Conservation (phyloP, 92 coral and sea anemone species). For the Bergia sp. region DNA sequence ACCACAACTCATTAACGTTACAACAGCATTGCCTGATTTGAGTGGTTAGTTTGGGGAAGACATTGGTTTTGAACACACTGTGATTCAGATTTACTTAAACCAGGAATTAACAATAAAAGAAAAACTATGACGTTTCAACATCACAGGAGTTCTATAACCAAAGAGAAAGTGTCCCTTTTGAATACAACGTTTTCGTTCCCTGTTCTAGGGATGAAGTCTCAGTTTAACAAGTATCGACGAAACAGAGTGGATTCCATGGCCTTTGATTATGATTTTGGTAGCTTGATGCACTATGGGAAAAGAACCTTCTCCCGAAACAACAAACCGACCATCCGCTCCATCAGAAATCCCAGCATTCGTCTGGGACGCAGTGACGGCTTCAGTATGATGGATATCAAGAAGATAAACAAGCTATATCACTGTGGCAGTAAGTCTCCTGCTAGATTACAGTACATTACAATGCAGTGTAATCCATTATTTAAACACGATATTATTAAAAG, state of each 20-base stretch:
- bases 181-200: not conserved
- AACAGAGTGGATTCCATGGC: slow-evolving; percentile 84
- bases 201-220: slow-evolving; percentile 71
- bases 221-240: slow-evolving; percentile 79
- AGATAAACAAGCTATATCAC: slow-evolving; percentile 78
- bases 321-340: slow-evolving; percentile 73
- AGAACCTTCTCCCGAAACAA: slow-evolving; percentile 81
- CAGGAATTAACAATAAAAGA: no score
- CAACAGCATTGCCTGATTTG: no score
- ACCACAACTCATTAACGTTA: no score
- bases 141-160: no score
- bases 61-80: no score
- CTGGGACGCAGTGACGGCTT: slow-evolving; percentile 81
- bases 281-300: slow-evolving; percentile 91
- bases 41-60: no score
- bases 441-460: not conserved
- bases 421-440: slow-evolving; percentile 68
- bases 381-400: slow-evolving; percentile 78
- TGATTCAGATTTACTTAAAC: no score
- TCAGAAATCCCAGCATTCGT: slow-evolving; percentile 71
- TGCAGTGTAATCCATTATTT: not conserved
- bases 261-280: slow-evolving; percentile 79
- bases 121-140: no score
- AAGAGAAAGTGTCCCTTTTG: no score
- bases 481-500: no score